Conservation (phyloP, 2,113 vertebrate species). For the Anguilla rostrata region DNA sequence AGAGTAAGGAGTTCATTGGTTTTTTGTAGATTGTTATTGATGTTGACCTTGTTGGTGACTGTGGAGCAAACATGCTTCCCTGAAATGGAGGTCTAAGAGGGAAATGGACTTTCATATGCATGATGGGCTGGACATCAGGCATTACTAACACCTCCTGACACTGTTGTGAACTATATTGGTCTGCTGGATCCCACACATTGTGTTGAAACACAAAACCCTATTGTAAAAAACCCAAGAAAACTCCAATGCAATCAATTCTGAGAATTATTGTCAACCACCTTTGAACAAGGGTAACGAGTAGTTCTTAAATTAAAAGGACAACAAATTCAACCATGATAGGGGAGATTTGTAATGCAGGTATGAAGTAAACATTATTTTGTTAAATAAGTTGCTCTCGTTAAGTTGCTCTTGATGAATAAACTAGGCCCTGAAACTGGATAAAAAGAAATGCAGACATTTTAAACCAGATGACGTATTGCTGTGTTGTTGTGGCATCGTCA, state of each 20-base stretch:
- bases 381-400: no score
- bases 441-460: no score
- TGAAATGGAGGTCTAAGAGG: constrained; percentile 31
- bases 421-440: no score
- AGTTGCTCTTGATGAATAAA: no score
- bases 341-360: neutral
- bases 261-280: neutral
- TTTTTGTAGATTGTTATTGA: constrained; percentile 53
- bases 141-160: constrained; percentile 28
- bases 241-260: neutral
- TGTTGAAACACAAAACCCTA: neutral
- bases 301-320: neutral
- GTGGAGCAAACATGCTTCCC: constrained; percentile 34
- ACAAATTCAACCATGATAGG: neutral
- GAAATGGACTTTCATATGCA: constrained; percentile 44
- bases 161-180: constrained; percentile 1
- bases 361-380: no score
- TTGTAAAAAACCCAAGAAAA: neutral
- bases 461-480: no score
- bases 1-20: constrained; percentile 51
- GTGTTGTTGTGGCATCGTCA: no score
- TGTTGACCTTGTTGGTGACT: constrained; percentile 19
- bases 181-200: neutral
- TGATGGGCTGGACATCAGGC: constrained; percentile 32
- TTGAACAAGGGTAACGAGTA: neutral